Evolutionary conservation across 2,888 invertebrate species (phyloP), one percentile per base, ranked within the genome.

Genomic region (Cerceris ruficornis): DNA sequence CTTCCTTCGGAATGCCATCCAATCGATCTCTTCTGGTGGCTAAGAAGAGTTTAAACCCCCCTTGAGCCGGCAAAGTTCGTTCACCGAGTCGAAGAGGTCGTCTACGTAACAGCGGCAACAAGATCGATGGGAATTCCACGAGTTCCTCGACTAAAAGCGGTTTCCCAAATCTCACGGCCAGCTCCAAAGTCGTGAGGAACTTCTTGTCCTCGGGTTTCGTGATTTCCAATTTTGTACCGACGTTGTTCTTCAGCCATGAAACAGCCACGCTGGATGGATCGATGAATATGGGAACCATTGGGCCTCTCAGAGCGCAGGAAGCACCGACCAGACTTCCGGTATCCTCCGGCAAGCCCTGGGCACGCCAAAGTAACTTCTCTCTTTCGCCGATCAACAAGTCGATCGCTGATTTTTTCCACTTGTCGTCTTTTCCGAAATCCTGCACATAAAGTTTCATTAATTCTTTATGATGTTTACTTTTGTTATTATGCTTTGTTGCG

Each of bases 251-350:
- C 0, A 98, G 93, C 98, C 98, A 98, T 49, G 95, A 93, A 0
- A 96, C 94, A 0, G 98, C 97, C 8, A 96, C 95, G 4, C 96
- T 96, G 0, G 98, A 97, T 0, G 99, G 98, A 93, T 99, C 99
- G 58, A 99, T 94, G 55, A 99, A 93, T 68, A 98, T 94, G 0
- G 98, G 97, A 0, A 95, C 94, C 84, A 95, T 94, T 42, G 94
- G 94, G 54, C 94, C 94, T 80, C 92, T 93, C 0, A 92, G 68
- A 5, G 91, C 87, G 43, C 92, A 90, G 0, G 90, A 88, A 2
- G 92, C 92, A 0, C 91, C 92, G 0, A 90, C 85, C 7, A 92
- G 72, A 78, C 92, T 92, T 15, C 86, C 88, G 4, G 91, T 92
- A n/a, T 92, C 92, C 0, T 95, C 94, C 0, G 98, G 96, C 7